Evolutionary conservation across 2,797 vertebrate species (phyloP), one percentile per base, ranked within the genome.

Genomic region (Borostomias antarcticus): DNA sequence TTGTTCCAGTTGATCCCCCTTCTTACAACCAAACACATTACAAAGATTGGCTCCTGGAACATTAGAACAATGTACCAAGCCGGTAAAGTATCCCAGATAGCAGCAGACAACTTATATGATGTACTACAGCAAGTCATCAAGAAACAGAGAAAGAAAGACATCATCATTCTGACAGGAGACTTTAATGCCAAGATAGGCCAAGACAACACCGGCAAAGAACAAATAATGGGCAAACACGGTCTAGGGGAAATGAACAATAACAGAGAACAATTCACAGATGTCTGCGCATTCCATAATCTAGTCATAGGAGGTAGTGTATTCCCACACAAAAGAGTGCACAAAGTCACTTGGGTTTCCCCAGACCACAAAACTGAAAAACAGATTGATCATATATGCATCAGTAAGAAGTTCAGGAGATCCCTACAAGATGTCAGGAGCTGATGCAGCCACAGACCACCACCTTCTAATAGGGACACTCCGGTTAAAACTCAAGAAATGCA

Each of bases 271-370:
- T 57, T 65, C 23, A 13, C 51, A 32, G 47, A 68, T 15, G 23
- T 51, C 0, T 68, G 54, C 35, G 56, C 64, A 10, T 19, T 29
- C 8, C 69, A 23, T 30, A 58, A 45, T 15, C 52, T 63, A 6
- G 45, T 69, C 51, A 66, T 48, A 19, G 28, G 28, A 23, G 21
- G 11, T 1, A 73, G 62, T 13, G 5, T 54, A 26, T 72, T 60
- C 26, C 25, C n/a, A 25, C 52, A 58, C 6, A 48, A 5, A 28
- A 1, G 33, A 35, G 37, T 47, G 9, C 30, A 66, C 15, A 72
- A 62, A 43, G 52, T 5, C 5, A 73, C 64, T 15, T 63, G 64
- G 28, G 33, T n/a, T 47, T 68, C 52, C 11, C 51, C 50, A 50
- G 40, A 52, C 59, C 51, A 23, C 10, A 40, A 10, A 10, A 35